Evolutionary conservation across 92 coral and sea anemone species (phyloP), one percentile per base, ranked within the genome.

Genomic region (Zoanthus sociatus): DNA sequence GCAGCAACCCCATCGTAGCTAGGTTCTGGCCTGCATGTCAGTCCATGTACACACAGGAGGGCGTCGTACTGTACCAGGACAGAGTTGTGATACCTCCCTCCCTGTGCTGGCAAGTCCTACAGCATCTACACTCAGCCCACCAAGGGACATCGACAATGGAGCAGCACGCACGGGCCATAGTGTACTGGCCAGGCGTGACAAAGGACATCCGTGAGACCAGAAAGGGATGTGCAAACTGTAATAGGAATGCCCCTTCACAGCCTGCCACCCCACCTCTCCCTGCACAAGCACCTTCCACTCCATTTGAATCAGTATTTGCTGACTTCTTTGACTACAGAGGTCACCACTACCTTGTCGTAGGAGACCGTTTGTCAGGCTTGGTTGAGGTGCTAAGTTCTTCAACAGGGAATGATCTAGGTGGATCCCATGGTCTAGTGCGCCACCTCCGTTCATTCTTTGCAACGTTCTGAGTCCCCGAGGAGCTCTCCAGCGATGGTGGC

Each of bases 191-290:
- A 33, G 42, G 42, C 42, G 3, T 33, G 42, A 33, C 42, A 77
- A 67, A 68, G 64, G 93, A 91, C 83, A 91, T 91, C 60, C 91
- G 60, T 15, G 85, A 75, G 6, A 91, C 79, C 12, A 69, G 92
- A 48, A 79, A 88, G 3, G 56, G 87, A 64, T 91, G 89, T 51
- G 68, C 89, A 0, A 90, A 91, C 79, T 91, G 94, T 66, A 88
- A 91, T 77, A 68, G 94, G n/a, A 53, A 53, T 53, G 58, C 58
- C 58, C 58, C 58, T 2, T 53, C 58, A 53, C 58, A 53, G 58
- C 58, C 94, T 3, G 91, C 91, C 85, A 91, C 89, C 10, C 86
- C 93, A 48, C 91, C 89, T 37, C 77, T 71, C 21, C 93, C 93
- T 0, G 20, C 79, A 50, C 61, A 85, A 12, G 86, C 92, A 53